Evolutionary conservation across 1,140 invertebrate species (phyloP), one percentile per base, ranked within the genome.

Genomic region (Neotoxoptera formosana): DNA sequence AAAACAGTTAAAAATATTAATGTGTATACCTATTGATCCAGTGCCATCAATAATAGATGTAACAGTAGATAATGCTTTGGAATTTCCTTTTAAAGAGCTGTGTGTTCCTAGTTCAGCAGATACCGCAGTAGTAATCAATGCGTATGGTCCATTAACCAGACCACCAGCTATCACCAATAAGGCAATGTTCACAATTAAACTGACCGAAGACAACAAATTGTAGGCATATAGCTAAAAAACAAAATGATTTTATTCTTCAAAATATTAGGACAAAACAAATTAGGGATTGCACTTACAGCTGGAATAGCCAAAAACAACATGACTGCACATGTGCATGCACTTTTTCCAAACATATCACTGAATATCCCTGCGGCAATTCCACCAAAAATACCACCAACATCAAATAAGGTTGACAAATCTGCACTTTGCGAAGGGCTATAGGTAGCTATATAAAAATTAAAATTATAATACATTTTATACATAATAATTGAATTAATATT

Each of bases 31-130:
- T 93, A 99, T 97, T 90, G 98, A 99, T 1, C 98, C 98, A 11
- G 98, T 99, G 60, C 99, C 99, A 95, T 99, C 99, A 93, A 99
- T 99, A 94, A 99, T 99, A 21, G 99, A 98, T 25, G 99, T 98
- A 1, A 99, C 99, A 2, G 99, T 99, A 7, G 99, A 98, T 86
- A 99, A 95, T 23, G 99, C 99, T 95, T 97, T 98, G 0, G 98
- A 96, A 96, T 98, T 98, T 1, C 97, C 97, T 92, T 97, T 96
- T 81, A 99, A 95, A 94, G 97, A 97, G 93, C 97, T 96, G 96
- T 99, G 98, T 2, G 98, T 98, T 94, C 98, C 99, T 3, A 99
- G 95, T 95, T 99, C 98, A 23, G 99, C 98, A 90, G 98, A 98
- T 84, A 99, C 98, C 2, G 98, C 98, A 17, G 99, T 99, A 25